A percentile compares a stretch with the other conserved stretches of the same genome.
These are phyloP conservation scores for Rynchops niger DNA, from an alignment of 2,113 vertebrate species.

Conservation along the genomic window DNA sequence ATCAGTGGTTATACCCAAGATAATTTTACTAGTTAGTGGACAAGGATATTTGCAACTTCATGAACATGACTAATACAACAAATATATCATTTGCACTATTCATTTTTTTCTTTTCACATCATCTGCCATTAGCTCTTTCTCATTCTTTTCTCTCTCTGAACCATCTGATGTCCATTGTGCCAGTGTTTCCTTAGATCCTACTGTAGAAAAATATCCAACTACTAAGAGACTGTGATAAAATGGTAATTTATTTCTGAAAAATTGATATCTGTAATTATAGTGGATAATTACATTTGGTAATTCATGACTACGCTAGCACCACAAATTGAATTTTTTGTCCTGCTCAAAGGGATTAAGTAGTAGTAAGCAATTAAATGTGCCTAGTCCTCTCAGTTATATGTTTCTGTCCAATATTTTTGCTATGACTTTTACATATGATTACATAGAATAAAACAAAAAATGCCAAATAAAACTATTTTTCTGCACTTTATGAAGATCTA, in stretches of 20 bases:
- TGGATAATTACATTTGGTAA: constrained; percentile 53
- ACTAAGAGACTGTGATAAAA: not conserved
- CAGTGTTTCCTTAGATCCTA: not conserved
- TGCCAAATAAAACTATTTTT: not conserved
- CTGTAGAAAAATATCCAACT: not conserved
- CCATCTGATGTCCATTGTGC: not conserved
- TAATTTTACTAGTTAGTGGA: not conserved
- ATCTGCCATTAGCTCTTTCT: not conserved
- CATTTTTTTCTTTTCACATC: not conserved
- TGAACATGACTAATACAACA: not conserved
- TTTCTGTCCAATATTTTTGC: not conserved
- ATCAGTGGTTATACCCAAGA: not conserved
- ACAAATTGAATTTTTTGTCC: not conserved
- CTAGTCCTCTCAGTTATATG: not conserved
- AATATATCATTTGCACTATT: not conserved
- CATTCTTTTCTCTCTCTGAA: not conserved
- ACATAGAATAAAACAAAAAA: not conserved
- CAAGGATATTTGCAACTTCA: not conserved
- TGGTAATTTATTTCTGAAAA: not conserved
- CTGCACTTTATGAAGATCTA: not conserved
- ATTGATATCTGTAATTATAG: constrained; percentile 17
- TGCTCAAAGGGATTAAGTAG: not conserved
- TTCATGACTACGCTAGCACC: not conserved
- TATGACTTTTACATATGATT: not conserved
- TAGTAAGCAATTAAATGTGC: constrained; percentile 4